Evolutionary conservation across 2,888 invertebrate genomes (phyloP).

Genomic region (Synanthedon formicaeformis): DNA sequence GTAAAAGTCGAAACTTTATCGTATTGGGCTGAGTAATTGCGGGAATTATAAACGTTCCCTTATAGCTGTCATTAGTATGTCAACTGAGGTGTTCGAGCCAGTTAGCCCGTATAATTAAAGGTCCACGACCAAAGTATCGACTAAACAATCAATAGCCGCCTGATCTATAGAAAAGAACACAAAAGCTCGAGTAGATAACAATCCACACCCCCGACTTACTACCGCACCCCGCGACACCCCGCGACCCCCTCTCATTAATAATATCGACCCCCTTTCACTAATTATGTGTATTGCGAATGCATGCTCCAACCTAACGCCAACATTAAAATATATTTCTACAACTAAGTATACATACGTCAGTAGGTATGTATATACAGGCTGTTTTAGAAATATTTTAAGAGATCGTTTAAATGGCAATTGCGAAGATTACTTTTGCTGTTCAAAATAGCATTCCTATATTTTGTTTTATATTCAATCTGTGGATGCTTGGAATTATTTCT

Average conservation of each 20-base stretch:
- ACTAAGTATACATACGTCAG: too few species aligned
- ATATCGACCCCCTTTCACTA: slow-evolving; percentile 66
- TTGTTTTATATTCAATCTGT: too few species aligned
- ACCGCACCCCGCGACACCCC: slow-evolving; percentile 21
- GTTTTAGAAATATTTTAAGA: too few species aligned
- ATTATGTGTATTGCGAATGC: slow-evolving; percentile 70
- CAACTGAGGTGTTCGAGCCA: slow-evolving; percentile 58
- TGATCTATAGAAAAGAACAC: slow-evolving; percentile 63
- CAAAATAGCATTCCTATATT: too few species aligned
- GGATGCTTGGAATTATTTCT: too few species aligned
- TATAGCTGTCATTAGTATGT: slow-evolving; percentile 51
- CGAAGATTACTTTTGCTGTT: too few species aligned
- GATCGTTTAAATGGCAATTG: too few species aligned
- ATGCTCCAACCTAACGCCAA: slow-evolving; percentile 18
- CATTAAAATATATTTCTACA: background rate
- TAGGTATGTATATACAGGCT: too few species aligned
- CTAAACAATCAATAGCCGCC: slow-evolving; percentile 60
- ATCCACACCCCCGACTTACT: slow-evolving; percentile 37
- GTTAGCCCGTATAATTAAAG: slow-evolving; percentile 65
- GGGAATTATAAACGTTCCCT: slow-evolving; percentile 45
- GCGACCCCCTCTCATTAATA: slow-evolving; percentile 64
- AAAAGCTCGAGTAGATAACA: slow-evolving; percentile 67
- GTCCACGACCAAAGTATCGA: slow-evolving; percentile 50
- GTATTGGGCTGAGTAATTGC: slow-evolving; percentile 56
- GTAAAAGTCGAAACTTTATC: slow-evolving; percentile 43